Conservation (phyloP, 2,888 invertebrate genomes). For the Troides helena region DNA sequence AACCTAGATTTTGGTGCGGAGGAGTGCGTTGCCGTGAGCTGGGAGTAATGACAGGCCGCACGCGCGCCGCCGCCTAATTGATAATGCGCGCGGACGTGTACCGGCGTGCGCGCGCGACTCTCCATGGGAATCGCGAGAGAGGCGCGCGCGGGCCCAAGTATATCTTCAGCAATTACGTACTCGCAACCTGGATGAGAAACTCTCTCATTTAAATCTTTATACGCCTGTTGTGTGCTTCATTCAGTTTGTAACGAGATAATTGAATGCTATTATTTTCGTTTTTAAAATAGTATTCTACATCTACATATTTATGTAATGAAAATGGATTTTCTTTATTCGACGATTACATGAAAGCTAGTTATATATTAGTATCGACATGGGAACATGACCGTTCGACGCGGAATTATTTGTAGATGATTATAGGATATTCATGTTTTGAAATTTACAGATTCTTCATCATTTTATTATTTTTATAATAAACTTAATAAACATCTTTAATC, state of each 20-base stretch:
- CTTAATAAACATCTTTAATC: no score
- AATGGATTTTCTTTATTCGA: no score
- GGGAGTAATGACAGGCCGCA: conserved; percentile 72
- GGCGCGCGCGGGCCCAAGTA: conserved; percentile 16
- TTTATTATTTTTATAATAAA: no score
- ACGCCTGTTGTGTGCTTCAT: not conserved
- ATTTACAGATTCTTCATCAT: no score
- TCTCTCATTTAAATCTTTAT: conserved; percentile 41
- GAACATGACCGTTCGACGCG: no score
- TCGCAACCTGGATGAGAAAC: conserved; percentile 37
- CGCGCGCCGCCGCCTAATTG: conserved; percentile 77
- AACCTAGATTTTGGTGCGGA: conserved; percentile 36
- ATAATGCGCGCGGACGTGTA: conserved; percentile 69
- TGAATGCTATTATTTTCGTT: not conserved
- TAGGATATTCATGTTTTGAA: no score
- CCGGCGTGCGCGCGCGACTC: conserved; percentile 51
- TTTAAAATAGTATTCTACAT: no score
- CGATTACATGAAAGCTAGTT: no score
- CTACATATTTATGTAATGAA: no score
- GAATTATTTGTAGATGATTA: no score
- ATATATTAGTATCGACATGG: no score
- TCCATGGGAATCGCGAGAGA: conserved; percentile 55
- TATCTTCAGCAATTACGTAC: conserved; percentile 46
- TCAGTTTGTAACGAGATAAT: conserved; percentile 13
- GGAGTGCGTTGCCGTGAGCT: conserved; percentile 67